Percentiles rank a stretch among this genome's conserved stretches.
Conservation (phyloP, 2,888 invertebrate species). For the Thyatira batis region DNA sequence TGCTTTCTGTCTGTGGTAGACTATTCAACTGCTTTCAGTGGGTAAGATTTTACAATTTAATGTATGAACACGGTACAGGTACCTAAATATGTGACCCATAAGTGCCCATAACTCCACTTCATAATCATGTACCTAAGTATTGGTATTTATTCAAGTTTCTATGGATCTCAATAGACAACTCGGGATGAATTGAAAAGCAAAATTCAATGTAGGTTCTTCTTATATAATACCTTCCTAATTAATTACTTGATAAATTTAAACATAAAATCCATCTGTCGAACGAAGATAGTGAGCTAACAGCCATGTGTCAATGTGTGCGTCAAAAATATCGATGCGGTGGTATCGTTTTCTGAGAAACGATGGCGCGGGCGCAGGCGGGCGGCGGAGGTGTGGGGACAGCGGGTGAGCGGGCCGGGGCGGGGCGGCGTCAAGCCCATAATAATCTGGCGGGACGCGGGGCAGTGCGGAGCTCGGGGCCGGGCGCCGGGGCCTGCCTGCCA, state of each 20-base stretch:
- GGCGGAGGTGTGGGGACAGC: conserved; percentile 30
- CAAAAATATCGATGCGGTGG: conserved; percentile 45
- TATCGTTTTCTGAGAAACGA: conserved; percentile 73
- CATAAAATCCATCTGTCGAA: conserved; percentile 25
- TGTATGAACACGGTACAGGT: too few relatives aligned
- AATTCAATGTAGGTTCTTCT: too few relatives aligned
- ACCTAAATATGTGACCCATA: too few relatives aligned
- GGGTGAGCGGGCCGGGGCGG: conserved; percentile 23
- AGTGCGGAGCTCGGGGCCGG: conserved; percentile 30
- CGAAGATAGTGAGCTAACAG: conserved; percentile 36
- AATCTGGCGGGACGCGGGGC: conserved; percentile 35
- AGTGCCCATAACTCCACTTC: too few relatives aligned
- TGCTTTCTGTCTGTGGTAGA: too few relatives aligned
- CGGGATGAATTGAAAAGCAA: too few relatives aligned
- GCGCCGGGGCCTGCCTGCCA: conserved; percentile 63
- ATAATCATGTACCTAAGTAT: too few relatives aligned
- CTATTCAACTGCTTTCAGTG: too few relatives aligned
- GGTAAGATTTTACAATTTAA: too few relatives aligned
- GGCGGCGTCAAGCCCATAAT: conserved; percentile 60
- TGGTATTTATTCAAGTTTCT: too few relatives aligned
- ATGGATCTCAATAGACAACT: too few relatives aligned
- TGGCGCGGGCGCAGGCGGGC: conserved; percentile 54
- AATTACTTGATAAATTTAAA: conserved; percentile 20
- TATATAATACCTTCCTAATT: background rate
- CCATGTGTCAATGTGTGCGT: conserved; percentile 43